These are phyloP conservation scores for Callaeas wilsoni DNA, from an alignment of 2,113 vertebrate genomes.

Conservation along the genomic window DNA sequence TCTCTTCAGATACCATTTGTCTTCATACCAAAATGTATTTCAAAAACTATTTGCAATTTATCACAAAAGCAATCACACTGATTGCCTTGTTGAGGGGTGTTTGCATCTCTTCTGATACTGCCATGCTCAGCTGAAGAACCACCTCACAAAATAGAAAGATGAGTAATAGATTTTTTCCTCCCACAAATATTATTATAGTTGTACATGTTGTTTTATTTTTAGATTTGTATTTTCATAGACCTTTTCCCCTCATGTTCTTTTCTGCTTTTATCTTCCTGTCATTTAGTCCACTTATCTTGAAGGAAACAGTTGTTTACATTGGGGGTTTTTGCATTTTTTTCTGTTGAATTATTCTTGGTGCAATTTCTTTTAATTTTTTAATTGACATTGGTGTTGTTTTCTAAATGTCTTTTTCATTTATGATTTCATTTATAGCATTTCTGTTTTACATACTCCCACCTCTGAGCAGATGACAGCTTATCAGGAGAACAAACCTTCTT, in stretches of 20 bases:
- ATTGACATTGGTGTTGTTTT: not conserved
- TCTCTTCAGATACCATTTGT: not conserved
- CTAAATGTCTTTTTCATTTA: not conserved
- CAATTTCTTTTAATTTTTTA: not conserved
- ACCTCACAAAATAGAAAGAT: not conserved
- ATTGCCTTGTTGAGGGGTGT: not conserved
- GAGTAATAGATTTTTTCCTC: not conserved
- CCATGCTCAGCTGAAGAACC: not conserved
- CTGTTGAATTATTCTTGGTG: not conserved
- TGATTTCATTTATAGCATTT: not conserved
- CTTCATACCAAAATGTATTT: not conserved
- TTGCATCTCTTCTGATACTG: not conserved
- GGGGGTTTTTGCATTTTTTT: accelerated
- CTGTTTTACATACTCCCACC: not conserved
- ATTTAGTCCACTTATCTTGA: not conserved
- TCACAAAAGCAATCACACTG: not conserved
- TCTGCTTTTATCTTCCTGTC: not conserved
- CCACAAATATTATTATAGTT: not conserved
- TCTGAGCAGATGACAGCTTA: not conserved
- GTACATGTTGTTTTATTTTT: not conserved
- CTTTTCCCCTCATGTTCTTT: not conserved
- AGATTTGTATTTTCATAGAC: not conserved
- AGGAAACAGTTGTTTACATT: not conserved
- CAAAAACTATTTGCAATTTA: not conserved
- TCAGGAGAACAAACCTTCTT: not conserved